Conservation (phyloP, 2,113 vertebrate genomes). For the Leptobrachium ailaonicum region DNA sequence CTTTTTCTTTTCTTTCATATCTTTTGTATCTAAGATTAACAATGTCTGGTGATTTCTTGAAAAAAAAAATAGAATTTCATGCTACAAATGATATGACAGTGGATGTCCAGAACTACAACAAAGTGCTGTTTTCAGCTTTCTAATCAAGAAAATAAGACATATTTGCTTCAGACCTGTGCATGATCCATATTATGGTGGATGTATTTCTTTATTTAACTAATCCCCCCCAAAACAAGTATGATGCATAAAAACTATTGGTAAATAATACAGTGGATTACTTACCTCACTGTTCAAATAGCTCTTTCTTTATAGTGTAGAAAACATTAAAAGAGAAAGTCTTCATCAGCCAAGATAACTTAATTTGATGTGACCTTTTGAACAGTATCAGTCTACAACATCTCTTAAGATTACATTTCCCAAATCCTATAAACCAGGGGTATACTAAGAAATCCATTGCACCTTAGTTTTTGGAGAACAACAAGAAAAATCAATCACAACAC, state of each 20-base stretch:
- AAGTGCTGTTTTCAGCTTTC: too few species aligned
- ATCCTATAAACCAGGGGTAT: slow-evolving; percentile 65
- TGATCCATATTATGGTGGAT: too few species aligned
- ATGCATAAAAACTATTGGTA: slow-evolving; percentile 59
- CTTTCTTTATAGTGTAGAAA: slow-evolving; percentile 70
- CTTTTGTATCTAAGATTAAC: too few species aligned
- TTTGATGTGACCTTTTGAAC: slow-evolving; percentile 74
- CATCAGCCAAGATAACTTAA: slow-evolving; percentile 72
- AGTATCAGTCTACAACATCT: slow-evolving; percentile 65
- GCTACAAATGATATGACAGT: too few species aligned
- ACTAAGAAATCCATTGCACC: slow-evolving; percentile 49
- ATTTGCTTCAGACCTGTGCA: too few species aligned
- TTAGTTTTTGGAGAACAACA: slow-evolving; percentile 56
- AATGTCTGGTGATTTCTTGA: too few species aligned
- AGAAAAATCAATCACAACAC: slow-evolving; percentile 61
- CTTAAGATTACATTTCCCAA: slow-evolving; percentile 65
- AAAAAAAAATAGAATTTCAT: too few species aligned
- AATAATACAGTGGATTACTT: slow-evolving; percentile 69
- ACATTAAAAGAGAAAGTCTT: slow-evolving; percentile 67
- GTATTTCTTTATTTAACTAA: too few species aligned
- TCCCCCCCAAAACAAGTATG: too few species aligned
- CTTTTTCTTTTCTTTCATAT: too few species aligned
- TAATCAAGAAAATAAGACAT: too few species aligned
- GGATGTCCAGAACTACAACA: too few species aligned
- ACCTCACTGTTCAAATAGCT: slow-evolving; percentile 62